Evolutionary conservation across 2,113 vertebrate species (phyloP), one percentile per base, ranked within the genome.

Genomic region (Lampris megalopsis): DNA sequence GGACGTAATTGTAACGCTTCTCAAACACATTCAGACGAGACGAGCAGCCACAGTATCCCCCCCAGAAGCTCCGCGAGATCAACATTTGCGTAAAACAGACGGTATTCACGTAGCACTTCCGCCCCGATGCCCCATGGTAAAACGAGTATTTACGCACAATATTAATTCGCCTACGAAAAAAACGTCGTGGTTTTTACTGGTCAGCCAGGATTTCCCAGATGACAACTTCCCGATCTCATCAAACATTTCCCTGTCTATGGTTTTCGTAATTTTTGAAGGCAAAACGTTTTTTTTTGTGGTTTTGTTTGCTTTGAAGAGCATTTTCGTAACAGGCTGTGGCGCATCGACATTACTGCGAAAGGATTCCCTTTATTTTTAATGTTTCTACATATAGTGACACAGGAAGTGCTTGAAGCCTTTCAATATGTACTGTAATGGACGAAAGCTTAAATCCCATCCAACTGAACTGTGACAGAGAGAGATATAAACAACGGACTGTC

Each of bases 391-490:
- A 35, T 24, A 6, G 41, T 64, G 80, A 78, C 61, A 83, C 84
- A 80, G 86, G 88, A 88, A 81, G 84, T 83, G 73, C 0, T 82
- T 77, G 7, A 5, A 45, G 2, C 61, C 62, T 68, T 78, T 73
- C 73, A 24, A 50, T 78, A 38, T 64, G 24, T 62, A 6, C 5
- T 6, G 37, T 6, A 7, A 64, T 69, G 40, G 70, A 71, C 54
- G 43, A 9, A 24, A 40, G 38, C 62, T 24, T 4, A 48, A 49
- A 9, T n/a, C 40, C 10, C 9, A 1, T 53, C 11, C 6, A 3
- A 0, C 11, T 13, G 48, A 50, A 40, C 9, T 36, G 57, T 36
- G 35, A 4, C 13, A 35, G 24, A 60, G 40, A 53, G 53, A 6
- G 74, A 57, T 41, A 70, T 41, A 64, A 49, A 71, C 41, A 38